These are phyloP conservation scores for Archips xylosteana DNA, from an alignment of 2,888 invertebrate species.

Conservation along the genomic window DNA sequence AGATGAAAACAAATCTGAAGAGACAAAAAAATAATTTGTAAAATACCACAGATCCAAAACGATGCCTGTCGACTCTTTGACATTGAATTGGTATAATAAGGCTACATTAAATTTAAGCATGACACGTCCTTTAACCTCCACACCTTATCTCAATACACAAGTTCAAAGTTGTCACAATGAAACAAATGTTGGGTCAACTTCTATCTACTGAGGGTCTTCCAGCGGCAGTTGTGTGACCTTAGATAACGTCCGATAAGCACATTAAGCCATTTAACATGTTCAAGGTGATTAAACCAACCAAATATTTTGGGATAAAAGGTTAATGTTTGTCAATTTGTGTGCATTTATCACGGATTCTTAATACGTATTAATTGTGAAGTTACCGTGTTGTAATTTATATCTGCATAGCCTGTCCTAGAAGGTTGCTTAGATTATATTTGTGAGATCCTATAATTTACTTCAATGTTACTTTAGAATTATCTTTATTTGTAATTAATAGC, in stretches of 20 bases:
- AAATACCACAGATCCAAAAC: background rate
- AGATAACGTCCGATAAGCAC: constrained; percentile 23
- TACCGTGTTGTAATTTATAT: background rate
- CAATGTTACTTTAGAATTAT: too few species aligned
- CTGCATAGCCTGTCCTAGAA: background rate
- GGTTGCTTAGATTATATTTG: too few species aligned
- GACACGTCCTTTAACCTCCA: background rate
- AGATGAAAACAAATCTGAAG: background rate
- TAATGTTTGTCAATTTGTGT: background rate
- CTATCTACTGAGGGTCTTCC: constrained; percentile 19
- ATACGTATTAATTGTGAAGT: background rate
- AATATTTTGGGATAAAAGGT: background rate
- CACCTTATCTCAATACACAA: constrained; percentile 5
- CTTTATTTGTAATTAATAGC: too few species aligned
- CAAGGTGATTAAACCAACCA: constrained; percentile 11
- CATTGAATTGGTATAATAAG: background rate
- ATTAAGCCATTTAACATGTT: constrained; percentile 21
- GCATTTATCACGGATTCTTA: background rate
- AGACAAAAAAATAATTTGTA: background rate
- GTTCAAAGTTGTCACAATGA: background rate
- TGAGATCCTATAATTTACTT: too few species aligned
- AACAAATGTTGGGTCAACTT: constrained; percentile 15
- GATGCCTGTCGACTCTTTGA: background rate
- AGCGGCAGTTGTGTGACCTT: constrained; percentile 26
- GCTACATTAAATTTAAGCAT: background rate